Conservation (phyloP, 1,140 invertebrate species). For the Paracyclopina nana region DNA sequence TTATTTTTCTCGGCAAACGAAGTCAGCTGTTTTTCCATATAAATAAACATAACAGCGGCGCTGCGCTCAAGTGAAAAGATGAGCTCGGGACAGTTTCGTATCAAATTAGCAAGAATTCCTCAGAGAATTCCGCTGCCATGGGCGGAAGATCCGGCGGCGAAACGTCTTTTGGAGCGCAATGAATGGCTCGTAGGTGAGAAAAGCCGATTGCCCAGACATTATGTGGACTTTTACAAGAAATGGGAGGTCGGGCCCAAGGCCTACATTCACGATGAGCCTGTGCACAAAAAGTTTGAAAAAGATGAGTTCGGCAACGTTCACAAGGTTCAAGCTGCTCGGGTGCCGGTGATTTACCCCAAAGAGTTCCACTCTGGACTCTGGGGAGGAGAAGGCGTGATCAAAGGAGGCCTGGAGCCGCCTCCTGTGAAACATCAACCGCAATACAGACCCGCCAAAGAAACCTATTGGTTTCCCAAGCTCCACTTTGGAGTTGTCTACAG, state of each 20-base stretch:
- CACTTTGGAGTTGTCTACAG: constrained; percentile 65
- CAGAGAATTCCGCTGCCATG: too few species aligned
- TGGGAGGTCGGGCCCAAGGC: neutral
- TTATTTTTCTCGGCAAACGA: too few species aligned
- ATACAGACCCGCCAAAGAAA: constrained; percentile 35
- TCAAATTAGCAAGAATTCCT: too few species aligned
- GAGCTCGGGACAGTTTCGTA: too few species aligned
- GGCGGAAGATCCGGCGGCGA: too few species aligned
- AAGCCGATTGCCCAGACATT: neutral
- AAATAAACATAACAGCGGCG: too few species aligned
- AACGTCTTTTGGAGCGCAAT: too few species aligned
- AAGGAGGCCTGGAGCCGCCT: constrained; percentile 56
- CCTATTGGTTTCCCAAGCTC: constrained; percentile 66
- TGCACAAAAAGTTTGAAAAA: constrained; percentile 16
- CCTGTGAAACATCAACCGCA: constrained; percentile 11
- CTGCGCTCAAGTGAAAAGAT: too few species aligned
- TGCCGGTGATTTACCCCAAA: constrained; percentile 51
- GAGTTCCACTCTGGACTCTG: constrained; percentile 71
- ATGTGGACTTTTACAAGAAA: neutral
- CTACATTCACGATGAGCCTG: neutral
- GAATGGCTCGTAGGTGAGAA: too few species aligned
- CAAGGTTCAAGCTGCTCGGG: constrained; percentile 50
- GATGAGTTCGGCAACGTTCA: constrained; percentile 17
- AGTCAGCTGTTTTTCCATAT: too few species aligned
- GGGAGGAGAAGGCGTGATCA: constrained; percentile 86